A percentile compares a stretch with the other conserved stretches of the same genome.
phyloP scores from a whole-genome alignment of 1,140 invertebrate genomes.

The Hyles vespertilio region DNA sequence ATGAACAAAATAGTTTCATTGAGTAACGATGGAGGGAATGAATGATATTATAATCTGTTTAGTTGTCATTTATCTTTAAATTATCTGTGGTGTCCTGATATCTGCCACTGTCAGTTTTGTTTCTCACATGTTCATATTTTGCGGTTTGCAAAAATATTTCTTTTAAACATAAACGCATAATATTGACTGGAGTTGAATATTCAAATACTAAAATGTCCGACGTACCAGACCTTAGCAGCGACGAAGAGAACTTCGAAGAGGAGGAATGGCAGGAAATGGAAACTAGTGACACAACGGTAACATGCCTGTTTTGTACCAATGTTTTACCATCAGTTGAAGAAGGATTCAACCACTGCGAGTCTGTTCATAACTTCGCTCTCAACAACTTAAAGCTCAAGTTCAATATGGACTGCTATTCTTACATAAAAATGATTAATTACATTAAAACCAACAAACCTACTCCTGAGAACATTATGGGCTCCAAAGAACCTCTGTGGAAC shows the following conservation, averaged over 20 bases:
- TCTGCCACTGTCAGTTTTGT: constrained; percentile 4
- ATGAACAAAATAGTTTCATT: too few relatives aligned
- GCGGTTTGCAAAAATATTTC: constrained; percentile 1
- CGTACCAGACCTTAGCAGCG: constrained; percentile 69
- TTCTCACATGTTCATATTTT: constrained; percentile 25
- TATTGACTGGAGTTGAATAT: background rate
- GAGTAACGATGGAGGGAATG: too few relatives aligned
- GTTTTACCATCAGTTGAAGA: constrained; percentile 72
- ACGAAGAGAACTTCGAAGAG: constrained; percentile 63
- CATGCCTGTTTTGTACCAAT: constrained; percentile 78
- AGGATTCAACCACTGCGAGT: constrained; percentile 77
- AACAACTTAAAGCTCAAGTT: constrained; percentile 80
- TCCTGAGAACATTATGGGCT: constrained; percentile 73
- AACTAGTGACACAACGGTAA: constrained; percentile 49
- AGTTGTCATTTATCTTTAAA: too few relatives aligned
- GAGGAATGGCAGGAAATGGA: constrained; percentile 76
- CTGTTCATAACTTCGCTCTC: constrained; percentile 84
- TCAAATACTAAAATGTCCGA: constrained; percentile 50
- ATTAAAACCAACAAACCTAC: constrained; percentile 81
- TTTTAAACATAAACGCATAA: background rate
- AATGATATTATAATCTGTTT: too few relatives aligned
- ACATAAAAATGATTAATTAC: constrained; percentile 93
- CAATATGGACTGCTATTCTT: constrained; percentile 89
- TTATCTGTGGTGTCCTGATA: background rate
- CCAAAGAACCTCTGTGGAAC: constrained; percentile 79